Evolutionary conservation across 2,888 invertebrate species (phyloP).

Genomic region (Dinocampus coccinellae): DNA sequence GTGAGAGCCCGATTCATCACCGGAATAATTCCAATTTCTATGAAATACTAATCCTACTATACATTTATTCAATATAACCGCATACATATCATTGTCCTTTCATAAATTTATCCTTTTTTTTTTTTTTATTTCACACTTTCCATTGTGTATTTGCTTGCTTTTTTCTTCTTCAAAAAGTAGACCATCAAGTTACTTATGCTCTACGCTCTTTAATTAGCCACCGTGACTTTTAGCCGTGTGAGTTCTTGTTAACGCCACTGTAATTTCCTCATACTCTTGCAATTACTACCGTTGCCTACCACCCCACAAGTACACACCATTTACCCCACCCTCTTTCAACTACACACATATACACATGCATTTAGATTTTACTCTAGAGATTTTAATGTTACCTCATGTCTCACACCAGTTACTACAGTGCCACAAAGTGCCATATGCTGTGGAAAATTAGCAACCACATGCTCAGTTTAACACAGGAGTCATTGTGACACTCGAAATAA

Average conservation of each 20-base stretch:
- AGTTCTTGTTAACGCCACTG: slow-evolving; percentile 31
- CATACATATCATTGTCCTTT: too few relatives aligned
- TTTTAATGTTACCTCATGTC: too few relatives aligned
- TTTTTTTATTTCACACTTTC: slow-evolving; percentile 32
- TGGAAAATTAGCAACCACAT: too few relatives aligned
- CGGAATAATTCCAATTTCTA: too few relatives aligned
- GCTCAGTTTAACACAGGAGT: too few relatives aligned
- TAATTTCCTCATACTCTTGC: slow-evolving; percentile 30
- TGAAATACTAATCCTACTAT: too few relatives aligned
- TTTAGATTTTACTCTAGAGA: too few relatives aligned
- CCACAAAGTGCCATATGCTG: too few relatives aligned
- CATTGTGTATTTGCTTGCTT: background rate
- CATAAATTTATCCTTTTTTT: too few relatives aligned
- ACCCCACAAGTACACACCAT: slow-evolving; percentile 14
- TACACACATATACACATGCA: background rate
- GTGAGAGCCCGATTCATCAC: background rate
- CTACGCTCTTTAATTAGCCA: slow-evolving; percentile 34
- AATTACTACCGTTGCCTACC: slow-evolving; percentile 23
- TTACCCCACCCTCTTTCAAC: background rate
- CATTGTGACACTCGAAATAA: too few relatives aligned
- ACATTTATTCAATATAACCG: too few relatives aligned
- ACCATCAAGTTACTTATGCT: slow-evolving; percentile 43
- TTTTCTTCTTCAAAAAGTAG: slow-evolving; percentile 39
- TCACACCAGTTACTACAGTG: too few relatives aligned
- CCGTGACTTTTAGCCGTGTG: slow-evolving; percentile 19